phyloP scores from a whole-genome alignment of 2,888 invertebrate genomes.

The Morpho achilles region DNA sequence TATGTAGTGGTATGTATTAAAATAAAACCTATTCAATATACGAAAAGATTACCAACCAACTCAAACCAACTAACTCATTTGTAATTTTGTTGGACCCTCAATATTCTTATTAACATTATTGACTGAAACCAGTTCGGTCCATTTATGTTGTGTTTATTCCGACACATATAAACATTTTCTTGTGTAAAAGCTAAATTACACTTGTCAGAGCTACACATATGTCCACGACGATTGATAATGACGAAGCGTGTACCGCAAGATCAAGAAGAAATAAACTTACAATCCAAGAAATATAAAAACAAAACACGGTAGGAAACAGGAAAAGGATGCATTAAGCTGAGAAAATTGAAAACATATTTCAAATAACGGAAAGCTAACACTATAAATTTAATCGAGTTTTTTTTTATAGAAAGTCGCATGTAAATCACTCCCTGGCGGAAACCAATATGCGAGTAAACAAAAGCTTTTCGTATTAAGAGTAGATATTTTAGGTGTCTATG shows the following conservation, averaged over 20 bases:
- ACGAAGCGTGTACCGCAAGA: not conserved
- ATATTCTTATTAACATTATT: too few relatives aligned
- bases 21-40: too few relatives aligned
- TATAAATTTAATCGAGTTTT: slow-evolving; percentile 10
- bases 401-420: slow-evolving; percentile 11
- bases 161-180: too few relatives aligned
- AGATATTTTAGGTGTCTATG: slow-evolving; percentile 1
- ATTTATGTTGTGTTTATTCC: too few relatives aligned
- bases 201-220: not conserved
- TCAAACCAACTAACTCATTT: too few relatives aligned
- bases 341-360: slow-evolving; percentile 18
- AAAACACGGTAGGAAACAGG: slow-evolving; percentile 1
- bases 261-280: not conserved
- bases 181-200: not conserved
- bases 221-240: not conserved
- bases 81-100: too few relatives aligned
- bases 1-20: too few relatives aligned
- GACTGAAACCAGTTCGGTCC: too few relatives aligned
- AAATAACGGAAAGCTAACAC: slow-evolving; percentile 3
- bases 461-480: slow-evolving; percentile 10
- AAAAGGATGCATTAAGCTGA: slow-evolving; percentile 3
- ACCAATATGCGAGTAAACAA: slow-evolving; percentile 13
- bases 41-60: too few relatives aligned
- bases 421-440: slow-evolving; percentile 12
- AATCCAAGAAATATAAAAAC: slow-evolving; percentile 3